Conservation (phyloP, 2,888 invertebrate genomes). For the Heliconius cydno region DNA sequence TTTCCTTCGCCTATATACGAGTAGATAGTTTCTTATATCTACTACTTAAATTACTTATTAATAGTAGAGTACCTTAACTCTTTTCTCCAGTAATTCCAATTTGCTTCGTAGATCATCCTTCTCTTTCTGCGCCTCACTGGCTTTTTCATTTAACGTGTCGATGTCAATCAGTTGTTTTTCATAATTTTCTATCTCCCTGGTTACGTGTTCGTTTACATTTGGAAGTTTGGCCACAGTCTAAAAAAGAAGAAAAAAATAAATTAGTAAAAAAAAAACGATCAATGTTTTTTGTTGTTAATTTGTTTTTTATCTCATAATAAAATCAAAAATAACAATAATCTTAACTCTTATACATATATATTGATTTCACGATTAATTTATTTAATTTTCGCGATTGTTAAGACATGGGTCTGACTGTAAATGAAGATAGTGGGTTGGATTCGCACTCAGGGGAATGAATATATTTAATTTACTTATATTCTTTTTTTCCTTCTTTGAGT, state of each 20-base stretch:
- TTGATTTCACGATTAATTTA: no score
- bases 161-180: slow-evolving; percentile 91
- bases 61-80: slow-evolving; percentile 85
- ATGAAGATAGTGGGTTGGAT: no score
- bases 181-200: slow-evolving; percentile 89
- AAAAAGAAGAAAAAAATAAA: not conserved
- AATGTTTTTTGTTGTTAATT: not conserved
- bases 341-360: no score
- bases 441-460: no score
- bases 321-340: no score
- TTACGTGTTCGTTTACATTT: slow-evolving; percentile 85
- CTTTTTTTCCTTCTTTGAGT: no score
- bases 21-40: not conserved
- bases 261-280: not conserved
- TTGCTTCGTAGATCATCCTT: slow-evolving; percentile 86
- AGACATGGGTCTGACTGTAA: no score
- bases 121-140: slow-evolving; percentile 87
- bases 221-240: slow-evolving; percentile 87
- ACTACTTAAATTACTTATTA: not conserved
- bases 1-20: no score
- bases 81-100: slow-evolving; percentile 87
- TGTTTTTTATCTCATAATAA: no score
- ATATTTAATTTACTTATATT: no score
- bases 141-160: slow-evolving; percentile 87
- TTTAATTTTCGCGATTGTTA: no score